These are phyloP conservation scores for Hydropotes inermis DNA, from an alignment of 2,113 vertebrate genomes.

Conservation along the genomic window DNA sequence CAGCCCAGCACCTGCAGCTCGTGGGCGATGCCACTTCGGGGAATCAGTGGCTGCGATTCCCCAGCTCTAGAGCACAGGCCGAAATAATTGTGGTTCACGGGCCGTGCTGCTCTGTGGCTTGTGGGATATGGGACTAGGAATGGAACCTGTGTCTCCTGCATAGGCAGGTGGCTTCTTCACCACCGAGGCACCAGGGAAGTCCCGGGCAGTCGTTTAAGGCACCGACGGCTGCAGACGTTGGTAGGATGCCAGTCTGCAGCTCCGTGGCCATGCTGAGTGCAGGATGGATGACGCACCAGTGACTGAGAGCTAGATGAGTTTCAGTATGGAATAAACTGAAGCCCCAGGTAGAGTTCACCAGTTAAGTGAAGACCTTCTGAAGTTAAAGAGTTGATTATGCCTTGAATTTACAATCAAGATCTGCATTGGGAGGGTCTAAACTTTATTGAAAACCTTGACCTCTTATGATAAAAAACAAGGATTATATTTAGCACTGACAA, in stretches of 20 bases:
- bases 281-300: neutral
- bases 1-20: neutral
- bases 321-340: neutral
- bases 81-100: neutral
- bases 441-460: neutral
- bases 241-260: neutral
- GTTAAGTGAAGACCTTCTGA: neutral
- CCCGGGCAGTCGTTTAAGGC: neutral
- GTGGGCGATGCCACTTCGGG: neutral
- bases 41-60: neutral
- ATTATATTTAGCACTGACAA: neutral
- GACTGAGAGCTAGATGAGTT: neutral
- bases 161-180: neutral
- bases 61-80: neutral
- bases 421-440: neutral
- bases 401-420: neutral
- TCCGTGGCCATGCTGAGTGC: neutral
- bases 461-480: neutral
- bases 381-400: neutral
- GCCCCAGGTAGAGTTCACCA: neutral
- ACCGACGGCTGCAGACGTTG: neutral
- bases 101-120: neutral
- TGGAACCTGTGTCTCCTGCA: neutral
- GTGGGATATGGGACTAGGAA: neutral
- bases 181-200: neutral